A percentile compares a stretch with the other conserved stretches of the same genome.
Conservation (phyloP, 2,113 vertebrate genomes). For the Aegypius monachus region DNA sequence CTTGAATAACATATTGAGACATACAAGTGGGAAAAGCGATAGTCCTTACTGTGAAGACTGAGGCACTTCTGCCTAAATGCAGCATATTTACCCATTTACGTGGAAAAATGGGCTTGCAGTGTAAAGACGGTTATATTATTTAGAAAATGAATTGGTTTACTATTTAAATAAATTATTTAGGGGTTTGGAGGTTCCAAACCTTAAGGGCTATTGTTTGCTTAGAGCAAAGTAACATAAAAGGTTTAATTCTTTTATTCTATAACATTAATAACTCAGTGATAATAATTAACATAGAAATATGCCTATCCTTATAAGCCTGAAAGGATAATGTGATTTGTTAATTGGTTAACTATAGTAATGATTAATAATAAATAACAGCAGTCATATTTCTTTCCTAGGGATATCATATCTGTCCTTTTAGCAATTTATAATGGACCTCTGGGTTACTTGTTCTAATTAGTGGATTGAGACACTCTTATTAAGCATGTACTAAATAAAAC, state of each 20-base stretch:
- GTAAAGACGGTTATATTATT: not conserved
- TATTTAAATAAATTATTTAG: not conserved
- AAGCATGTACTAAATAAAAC: not conserved
- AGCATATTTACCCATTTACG: not conserved
- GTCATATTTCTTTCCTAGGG: constrained; percentile 6
- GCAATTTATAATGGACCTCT: constrained; percentile 22
- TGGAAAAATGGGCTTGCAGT: not conserved
- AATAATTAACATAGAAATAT: constrained; percentile 12
- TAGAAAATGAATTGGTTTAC: not conserved
- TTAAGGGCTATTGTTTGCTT: constrained; percentile 6
- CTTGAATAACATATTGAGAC: not conserved
- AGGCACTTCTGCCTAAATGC: not conserved
- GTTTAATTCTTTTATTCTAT: constrained; percentile 33
- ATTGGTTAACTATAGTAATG: constrained; percentile 19
- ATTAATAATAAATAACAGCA: constrained; percentile 61
- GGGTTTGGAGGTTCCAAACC: not conserved
- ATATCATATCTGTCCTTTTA: not conserved
- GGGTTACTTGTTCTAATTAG: constrained; percentile 31
- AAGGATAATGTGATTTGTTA: constrained; percentile 43
- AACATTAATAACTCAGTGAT: not conserved
- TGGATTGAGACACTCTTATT: not conserved
- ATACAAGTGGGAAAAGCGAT: accelerated
- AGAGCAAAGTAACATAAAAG: constrained; percentile 9
- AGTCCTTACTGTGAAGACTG: not conserved
- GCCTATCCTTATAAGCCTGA: not conserved